A percentile compares a stretch with the other conserved stretches of the same genome.
Conservation (phyloP, 2,113 vertebrate species). For the Prunella himalayana region DNA sequence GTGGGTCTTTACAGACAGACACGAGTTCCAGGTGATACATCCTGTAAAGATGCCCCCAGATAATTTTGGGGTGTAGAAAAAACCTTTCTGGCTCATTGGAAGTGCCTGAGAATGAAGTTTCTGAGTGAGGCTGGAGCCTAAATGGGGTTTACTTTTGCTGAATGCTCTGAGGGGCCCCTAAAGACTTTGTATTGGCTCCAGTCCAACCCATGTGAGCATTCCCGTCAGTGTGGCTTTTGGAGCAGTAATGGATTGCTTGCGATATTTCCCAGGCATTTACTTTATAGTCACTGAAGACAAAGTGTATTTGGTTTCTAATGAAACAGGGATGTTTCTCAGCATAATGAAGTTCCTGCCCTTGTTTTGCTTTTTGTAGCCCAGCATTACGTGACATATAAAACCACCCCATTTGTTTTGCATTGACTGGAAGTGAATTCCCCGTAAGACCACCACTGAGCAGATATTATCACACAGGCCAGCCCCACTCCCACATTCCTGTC, state of each 20-base stretch:
- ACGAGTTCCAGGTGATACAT: accelerated
- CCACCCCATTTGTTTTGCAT: constrained; percentile 27
- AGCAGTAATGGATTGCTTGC: not conserved
- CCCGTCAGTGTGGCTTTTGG: not conserved
- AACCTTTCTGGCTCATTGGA: not conserved
- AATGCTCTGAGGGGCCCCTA: not conserved
- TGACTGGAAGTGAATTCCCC: constrained; percentile 1
- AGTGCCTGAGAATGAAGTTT: not conserved
- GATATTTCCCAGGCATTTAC: constrained; percentile 43
- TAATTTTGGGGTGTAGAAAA: not conserved
- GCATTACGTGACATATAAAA: not conserved
- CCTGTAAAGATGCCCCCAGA: no score
- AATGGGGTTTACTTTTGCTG: constrained; percentile 3
- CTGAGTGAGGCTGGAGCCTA: not conserved
- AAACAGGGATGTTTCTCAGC: constrained; percentile 5
- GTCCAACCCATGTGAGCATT: not conserved
- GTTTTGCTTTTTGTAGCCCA: constrained; percentile 16
- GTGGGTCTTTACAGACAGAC: not conserved
- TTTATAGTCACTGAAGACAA: constrained; percentile 24
- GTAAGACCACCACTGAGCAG: constrained; percentile 24
- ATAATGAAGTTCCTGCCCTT: constrained; percentile 20
- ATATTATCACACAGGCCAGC: not conserved
- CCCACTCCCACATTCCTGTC: not conserved
- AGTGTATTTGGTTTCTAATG: constrained; percentile 21
- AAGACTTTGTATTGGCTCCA: not conserved